Evolutionary conservation across 1,140 invertebrate genomes (phyloP).

Genomic region (Drosophila leontia): DNA sequence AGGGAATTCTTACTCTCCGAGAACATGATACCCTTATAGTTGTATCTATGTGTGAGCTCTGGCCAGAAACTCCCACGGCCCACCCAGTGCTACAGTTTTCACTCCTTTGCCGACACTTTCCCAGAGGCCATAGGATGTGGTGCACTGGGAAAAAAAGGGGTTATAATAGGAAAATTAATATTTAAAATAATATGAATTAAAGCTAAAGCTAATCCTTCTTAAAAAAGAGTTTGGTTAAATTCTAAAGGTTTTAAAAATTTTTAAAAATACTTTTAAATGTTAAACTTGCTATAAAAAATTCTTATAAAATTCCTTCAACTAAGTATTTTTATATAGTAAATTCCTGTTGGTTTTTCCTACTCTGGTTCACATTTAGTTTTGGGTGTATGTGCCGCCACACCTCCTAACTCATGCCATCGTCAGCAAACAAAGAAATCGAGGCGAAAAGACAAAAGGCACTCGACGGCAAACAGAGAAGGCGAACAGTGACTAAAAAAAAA

Average conservation of each 20-base stretch:
- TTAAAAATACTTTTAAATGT: no score
- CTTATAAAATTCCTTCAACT: no score
- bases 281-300: no score
- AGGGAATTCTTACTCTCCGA: conserved; percentile 21
- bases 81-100: conserved; percentile 81
- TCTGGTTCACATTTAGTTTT: conserved; percentile 9
- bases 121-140: conserved; percentile 37
- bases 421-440: conserved; percentile 55
- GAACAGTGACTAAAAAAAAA: conserved; percentile 58
- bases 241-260: neutral
- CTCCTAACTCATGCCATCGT: conserved; percentile 46
- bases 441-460: conserved; percentile 71
- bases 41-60: conserved; percentile 27
- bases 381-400: conserved; percentile 48
- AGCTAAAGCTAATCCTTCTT: rapidly evolving
- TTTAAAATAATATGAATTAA: no score
- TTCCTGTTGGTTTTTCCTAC: neutral
- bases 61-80: conserved; percentile 73
- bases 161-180: rapidly evolving
- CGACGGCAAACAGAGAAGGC: conserved; percentile 54
- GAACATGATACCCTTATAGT: conserved; percentile 7
- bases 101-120: conserved; percentile 70
- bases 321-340: no score
- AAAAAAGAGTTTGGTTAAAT: neutral
- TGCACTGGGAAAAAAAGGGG: conserved; percentile 6